Conservation (phyloP, 2,113 vertebrate genomes). For the Rhea pennata region DNA sequence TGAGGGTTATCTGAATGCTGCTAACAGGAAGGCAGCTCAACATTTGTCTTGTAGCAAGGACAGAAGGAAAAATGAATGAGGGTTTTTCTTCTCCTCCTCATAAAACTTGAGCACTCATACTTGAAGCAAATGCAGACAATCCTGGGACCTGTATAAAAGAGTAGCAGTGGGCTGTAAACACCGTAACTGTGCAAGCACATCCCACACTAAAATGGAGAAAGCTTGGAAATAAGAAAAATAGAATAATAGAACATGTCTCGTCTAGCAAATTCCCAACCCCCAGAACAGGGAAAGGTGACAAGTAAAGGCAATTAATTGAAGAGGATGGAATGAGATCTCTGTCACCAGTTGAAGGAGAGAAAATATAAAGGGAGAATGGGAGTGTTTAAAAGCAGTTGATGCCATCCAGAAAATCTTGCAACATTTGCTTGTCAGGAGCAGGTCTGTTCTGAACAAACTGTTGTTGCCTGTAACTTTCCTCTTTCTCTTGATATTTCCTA, state of each 20-base stretch:
- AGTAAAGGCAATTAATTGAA: slow-evolving; percentile 26
- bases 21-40: slow-evolving; percentile 34
- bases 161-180: slow-evolving; percentile 7
- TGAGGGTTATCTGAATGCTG: slow-evolving; percentile 27
- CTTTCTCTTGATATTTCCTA: slow-evolving; percentile 6
- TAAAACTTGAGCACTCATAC: slow-evolving; percentile 29
- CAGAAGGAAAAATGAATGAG: slow-evolving; percentile 35
- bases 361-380: background rate
- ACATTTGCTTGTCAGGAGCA: background rate
- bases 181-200: background rate
- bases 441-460: background rate
- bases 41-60: slow-evolving; percentile 32
- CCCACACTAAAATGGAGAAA: slow-evolving; percentile 7
- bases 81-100: background rate
- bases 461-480: background rate
- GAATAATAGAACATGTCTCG: slow-evolving; percentile 16
- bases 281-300: background rate
- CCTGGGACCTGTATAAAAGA: slow-evolving; percentile 45
- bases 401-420: slow-evolving; percentile 25
- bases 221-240: slow-evolving; percentile 17
- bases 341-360: background rate
- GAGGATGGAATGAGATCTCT: background rate
- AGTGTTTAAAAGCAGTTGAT: background rate
- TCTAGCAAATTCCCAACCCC: slow-evolving; percentile 2
- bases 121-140: slow-evolving; percentile 21